These are phyloP conservation scores for Caenorhabditis sp. DNA, from an alignment of 2,888 invertebrate species.

Conservation along the genomic window DNA sequence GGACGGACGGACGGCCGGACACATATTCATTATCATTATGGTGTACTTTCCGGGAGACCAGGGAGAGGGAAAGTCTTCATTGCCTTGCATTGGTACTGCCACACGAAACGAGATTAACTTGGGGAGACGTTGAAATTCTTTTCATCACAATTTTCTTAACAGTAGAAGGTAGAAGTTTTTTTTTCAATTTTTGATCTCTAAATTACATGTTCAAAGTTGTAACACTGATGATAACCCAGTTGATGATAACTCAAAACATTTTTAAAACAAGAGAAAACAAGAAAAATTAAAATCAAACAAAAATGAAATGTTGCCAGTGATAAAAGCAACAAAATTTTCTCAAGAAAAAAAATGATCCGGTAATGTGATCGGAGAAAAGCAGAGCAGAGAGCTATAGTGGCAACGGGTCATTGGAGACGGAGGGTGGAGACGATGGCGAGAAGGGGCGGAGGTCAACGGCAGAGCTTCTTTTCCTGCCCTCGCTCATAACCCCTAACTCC, in stretches of 20 bases:
- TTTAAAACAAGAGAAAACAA: constrained; percentile 1
- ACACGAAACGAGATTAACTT: too few species aligned
- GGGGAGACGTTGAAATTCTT: too few species aligned
- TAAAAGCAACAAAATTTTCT: constrained; percentile 17
- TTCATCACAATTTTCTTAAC: too few species aligned
- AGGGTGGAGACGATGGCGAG: constrained; percentile 24
- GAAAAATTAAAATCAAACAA: too few species aligned
- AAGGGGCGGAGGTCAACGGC: constrained; percentile 51
- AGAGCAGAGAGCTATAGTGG: constrained; percentile 34
- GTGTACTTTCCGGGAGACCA: constrained; percentile 25
- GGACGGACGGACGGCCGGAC: constrained; percentile 25
- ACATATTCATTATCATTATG: constrained; percentile 49
- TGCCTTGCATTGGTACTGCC: constrained; percentile 18
- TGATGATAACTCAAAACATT: background rate
- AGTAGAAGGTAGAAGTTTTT: too few species aligned
- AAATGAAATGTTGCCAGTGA: background rate
- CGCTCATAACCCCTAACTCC: constrained; percentile 59
- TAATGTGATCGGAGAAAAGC: constrained; percentile 20
- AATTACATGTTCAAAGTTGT: too few species aligned
- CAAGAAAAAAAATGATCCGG: constrained; percentile 20
- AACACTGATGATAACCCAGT: too few species aligned
- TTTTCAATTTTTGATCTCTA: too few species aligned
- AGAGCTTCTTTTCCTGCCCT: constrained; percentile 55
- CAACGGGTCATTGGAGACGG: constrained; percentile 51
- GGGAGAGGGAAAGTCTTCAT: too few species aligned